Conservation (phyloP, 2,888 invertebrate genomes). For the Cyrtodaria siliqua region DNA sequence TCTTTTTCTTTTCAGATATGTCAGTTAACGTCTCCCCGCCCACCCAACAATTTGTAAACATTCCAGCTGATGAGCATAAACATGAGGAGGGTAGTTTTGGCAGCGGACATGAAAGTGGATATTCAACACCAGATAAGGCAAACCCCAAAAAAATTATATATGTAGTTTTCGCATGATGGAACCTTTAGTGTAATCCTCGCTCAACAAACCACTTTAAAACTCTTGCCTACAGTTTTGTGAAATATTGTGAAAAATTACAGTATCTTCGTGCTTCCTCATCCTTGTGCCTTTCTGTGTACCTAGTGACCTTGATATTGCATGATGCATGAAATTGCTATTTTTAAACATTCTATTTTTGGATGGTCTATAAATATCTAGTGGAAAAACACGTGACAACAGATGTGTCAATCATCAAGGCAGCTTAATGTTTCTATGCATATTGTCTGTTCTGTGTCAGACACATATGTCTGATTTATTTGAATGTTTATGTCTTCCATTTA, state of each 20-base stretch:
- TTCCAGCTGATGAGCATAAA: slow-evolving; percentile 69
- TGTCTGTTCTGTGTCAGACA: no score
- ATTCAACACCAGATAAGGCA: slow-evolving; percentile 76
- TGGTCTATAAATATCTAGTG: neutral
- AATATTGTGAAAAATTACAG: neutral
- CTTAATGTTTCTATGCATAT: neutral
- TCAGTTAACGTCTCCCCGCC: slow-evolving; percentile 67
- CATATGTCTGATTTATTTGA: no score
- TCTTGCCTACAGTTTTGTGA: slow-evolving; percentile 66
- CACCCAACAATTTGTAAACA: slow-evolving; percentile 67
- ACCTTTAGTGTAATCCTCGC: slow-evolving; percentile 2
- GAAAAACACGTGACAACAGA: neutral
- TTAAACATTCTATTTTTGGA: neutral
- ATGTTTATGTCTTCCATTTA: slow-evolving; percentile 7
- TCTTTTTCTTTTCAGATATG: slow-evolving; percentile 67
- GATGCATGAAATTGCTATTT: slow-evolving; percentile 37
- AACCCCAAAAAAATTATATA: slow-evolving; percentile 85
- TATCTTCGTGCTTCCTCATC: slow-evolving; percentile 38
- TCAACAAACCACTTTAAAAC: slow-evolving; percentile 24
- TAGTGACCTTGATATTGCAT: slow-evolving; percentile 32
- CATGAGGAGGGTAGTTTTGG: slow-evolving; percentile 70
- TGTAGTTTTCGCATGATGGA: slow-evolving; percentile 83
- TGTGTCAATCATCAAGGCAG: slow-evolving; percentile 7
- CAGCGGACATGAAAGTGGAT: slow-evolving; percentile 77
- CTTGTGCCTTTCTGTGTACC: slow-evolving; percentile 42